phyloP scores from a whole-genome alignment of 30 jellyfish, hydroid and myxozoan genomes.

The Aurelia aurita complex sp. Pacific region DNA sequence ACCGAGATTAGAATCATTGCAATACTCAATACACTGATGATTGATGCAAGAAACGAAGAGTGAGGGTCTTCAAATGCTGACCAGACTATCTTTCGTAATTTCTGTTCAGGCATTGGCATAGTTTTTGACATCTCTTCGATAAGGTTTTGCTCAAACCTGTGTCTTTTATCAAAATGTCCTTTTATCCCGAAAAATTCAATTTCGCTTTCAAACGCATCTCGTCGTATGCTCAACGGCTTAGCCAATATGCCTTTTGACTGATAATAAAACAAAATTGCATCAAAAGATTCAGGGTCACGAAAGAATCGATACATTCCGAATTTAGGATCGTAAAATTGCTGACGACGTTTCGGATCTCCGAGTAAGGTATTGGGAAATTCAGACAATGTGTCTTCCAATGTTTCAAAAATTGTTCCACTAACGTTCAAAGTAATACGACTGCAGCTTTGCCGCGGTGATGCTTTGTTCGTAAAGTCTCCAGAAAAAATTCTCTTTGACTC shows the following conservation, averaged over 20 bases:
- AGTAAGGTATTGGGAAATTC: conserved; percentile 81
- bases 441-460: no score
- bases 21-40: conserved; percentile 35
- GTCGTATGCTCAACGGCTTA: conserved; percentile 53
- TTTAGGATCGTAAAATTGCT: conserved; percentile 49
- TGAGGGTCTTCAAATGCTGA: conserved; percentile 38
- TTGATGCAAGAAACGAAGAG: conserved; percentile 25
- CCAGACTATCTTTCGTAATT: conserved; percentile 46
- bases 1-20: conserved; percentile 49
- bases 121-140: conserved; percentile 3
- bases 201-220: conserved; percentile 64
- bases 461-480: no score
- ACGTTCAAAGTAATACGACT: no score
- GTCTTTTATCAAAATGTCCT: conserved; percentile 70
- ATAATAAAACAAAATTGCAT: conserved; percentile 85
- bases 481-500: no score
- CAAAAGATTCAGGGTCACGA: conserved; percentile 74
- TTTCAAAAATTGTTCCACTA: conserved; percentile 16
- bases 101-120: conserved; percentile 46
- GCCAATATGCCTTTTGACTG: conserved; percentile 89
- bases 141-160: conserved; percentile 51
- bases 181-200: conserved; percentile 69
- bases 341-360: conserved; percentile 60
- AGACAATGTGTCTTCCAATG: conserved; percentile 74
- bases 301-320: conserved; percentile 42